Evolutionary conservation across 2,888 invertebrate genomes (phyloP).

Genomic region (Mesorhabditis spiculigera): DNA sequence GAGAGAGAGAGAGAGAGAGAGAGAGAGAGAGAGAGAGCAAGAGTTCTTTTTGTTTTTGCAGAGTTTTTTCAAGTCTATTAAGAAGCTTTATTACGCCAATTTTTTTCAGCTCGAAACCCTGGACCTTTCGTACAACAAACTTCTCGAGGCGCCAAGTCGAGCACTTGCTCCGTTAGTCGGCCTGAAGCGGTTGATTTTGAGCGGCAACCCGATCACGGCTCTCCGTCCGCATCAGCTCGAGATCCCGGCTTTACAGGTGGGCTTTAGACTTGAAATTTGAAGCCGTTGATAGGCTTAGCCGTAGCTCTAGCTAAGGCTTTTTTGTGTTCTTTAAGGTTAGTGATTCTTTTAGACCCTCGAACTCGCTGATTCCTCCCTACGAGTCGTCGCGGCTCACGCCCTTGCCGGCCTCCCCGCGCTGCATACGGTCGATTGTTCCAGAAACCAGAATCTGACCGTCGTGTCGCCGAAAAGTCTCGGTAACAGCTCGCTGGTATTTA

Average conservation of each 20-base stretch:
- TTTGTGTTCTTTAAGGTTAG: no score
- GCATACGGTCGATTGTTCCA: background rate
- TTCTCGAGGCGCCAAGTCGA: background rate
- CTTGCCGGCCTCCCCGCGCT: background rate
- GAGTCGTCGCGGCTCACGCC: background rate
- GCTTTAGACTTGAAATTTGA: background rate
- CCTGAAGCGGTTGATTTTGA: background rate
- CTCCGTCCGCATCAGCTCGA: background rate
- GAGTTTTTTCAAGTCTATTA: no score
- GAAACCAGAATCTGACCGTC: background rate
- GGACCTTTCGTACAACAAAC: constrained; percentile 2
- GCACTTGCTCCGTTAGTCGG: background rate
- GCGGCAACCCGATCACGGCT: background rate
- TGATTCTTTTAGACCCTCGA: no score
- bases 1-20: no score
- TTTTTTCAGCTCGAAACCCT: background rate
- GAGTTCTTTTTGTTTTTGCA: no score
- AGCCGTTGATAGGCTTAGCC: background rate
- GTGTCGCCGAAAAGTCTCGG: background rate
- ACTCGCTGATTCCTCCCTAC: background rate
- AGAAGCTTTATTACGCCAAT: background rate
- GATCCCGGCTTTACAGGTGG: background rate
- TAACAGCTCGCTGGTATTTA: background rate
- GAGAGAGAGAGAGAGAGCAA: no score
- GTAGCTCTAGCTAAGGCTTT: no score